Conservation (phyloP, 2,888 invertebrate genomes). For the Caenorhabditis parvicauda region DNA sequence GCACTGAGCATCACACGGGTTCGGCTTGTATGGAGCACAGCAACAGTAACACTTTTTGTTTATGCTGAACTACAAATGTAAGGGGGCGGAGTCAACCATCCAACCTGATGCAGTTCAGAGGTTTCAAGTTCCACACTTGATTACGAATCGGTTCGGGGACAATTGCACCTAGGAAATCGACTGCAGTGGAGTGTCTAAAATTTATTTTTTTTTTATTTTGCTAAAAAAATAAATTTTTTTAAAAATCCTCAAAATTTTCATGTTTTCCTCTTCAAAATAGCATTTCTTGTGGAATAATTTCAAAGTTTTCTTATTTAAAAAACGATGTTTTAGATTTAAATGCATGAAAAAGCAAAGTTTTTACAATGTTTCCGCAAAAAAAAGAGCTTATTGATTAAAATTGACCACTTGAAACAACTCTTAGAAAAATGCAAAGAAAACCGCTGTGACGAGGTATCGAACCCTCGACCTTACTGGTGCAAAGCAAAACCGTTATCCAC, state of each 20-base stretch:
- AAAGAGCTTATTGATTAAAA: too few species aligned
- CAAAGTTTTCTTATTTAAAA: not conserved
- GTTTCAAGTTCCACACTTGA: slow-evolving; percentile 52
- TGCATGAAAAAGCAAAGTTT: too few species aligned
- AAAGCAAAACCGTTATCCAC: too few species aligned
- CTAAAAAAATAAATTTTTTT: not conserved
- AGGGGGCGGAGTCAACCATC: not conserved
- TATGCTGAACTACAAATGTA: slow-evolving; percentile 32
- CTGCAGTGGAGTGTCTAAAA: slow-evolving; percentile 37
- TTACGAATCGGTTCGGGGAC: slow-evolving; percentile 51
- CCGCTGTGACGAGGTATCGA: too few species aligned
- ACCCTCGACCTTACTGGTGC: too few species aligned
- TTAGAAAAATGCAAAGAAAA: not conserved
- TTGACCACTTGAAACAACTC: too few species aligned
- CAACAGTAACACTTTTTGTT: slow-evolving; percentile 54
- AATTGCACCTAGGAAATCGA: slow-evolving; percentile 48
- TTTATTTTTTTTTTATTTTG: not conserved
- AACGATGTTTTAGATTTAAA: too few species aligned
- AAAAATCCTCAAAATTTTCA: not conserved
- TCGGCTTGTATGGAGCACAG: slow-evolving; percentile 52
- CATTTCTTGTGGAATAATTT: too few species aligned
- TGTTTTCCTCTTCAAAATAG: not conserved
- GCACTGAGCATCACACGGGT: slow-evolving; percentile 55
- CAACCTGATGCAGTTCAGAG: slow-evolving; percentile 54
- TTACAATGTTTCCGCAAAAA: too few species aligned